These are phyloP conservation scores for Caenorhabditis afra DNA, from an alignment of 2,888 invertebrate genomes.

Conservation along the genomic window DNA sequence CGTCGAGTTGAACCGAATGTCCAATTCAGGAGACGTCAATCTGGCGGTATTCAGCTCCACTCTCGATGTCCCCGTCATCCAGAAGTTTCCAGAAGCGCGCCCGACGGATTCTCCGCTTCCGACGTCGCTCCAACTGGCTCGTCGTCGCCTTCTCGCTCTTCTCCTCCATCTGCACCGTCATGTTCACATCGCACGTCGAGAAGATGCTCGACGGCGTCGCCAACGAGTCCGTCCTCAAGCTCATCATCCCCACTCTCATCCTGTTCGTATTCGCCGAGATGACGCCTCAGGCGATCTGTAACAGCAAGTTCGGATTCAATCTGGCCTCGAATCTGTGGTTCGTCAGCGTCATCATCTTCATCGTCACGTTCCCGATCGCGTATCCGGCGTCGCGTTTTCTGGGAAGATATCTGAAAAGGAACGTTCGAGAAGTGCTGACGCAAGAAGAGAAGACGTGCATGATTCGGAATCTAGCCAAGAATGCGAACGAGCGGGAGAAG, in stretches of 20 bases:
- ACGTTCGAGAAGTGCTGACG: slow-evolving; percentile 56
- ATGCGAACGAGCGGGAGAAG: slow-evolving; percentile 37
- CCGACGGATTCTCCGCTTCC: slow-evolving; percentile 41
- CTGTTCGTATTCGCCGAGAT: slow-evolving; percentile 47
- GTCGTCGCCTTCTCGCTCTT: slow-evolving; percentile 50
- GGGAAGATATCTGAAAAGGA: slow-evolving; percentile 37
- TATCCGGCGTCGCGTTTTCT: slow-evolving; percentile 37
- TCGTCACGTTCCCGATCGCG: slow-evolving; percentile 36
- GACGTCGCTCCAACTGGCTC: slow-evolving; percentile 50
- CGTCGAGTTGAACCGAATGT: slow-evolving; percentile 44
- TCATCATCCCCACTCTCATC: slow-evolving; percentile 35
- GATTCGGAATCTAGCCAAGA: slow-evolving; percentile 54
- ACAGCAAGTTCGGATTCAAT: slow-evolving; percentile 51
- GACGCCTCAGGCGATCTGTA: slow-evolving; percentile 53
- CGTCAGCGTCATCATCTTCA: slow-evolving; percentile 38
- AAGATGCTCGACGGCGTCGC: slow-evolving; percentile 32
- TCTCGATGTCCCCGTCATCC: not conserved
- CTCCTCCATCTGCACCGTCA: slow-evolving; percentile 43
- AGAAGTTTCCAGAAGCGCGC: slow-evolving; percentile 49
- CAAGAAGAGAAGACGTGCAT: slow-evolving; percentile 57
- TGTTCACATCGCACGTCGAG: slow-evolving; percentile 50
- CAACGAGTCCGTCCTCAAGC: slow-evolving; percentile 21
- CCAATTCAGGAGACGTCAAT: slow-evolving; percentile 16
- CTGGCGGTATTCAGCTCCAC: not conserved
- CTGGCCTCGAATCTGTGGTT: slow-evolving; percentile 49